These are phyloP conservation scores for Isichthys henryi DNA, from an alignment of 2,113 vertebrate genomes.

Conservation along the genomic window DNA sequence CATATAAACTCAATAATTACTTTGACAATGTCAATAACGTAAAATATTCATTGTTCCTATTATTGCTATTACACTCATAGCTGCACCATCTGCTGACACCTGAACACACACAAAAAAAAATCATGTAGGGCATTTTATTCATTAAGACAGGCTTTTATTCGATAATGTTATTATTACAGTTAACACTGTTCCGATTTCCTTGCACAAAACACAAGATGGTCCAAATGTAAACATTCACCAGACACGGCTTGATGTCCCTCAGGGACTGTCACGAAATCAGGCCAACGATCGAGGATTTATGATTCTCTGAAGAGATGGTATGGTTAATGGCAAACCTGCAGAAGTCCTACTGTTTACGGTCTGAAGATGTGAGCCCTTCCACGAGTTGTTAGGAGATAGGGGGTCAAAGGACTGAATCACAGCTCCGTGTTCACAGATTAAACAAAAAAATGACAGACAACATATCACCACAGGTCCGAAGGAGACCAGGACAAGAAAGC, in stretches of 20 bases:
- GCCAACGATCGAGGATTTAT: background rate
- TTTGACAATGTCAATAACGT: background rate
- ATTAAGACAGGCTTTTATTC: constrained; percentile 32
- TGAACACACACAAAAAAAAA: background rate
- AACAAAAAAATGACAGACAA: background rate
- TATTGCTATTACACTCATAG: background rate
- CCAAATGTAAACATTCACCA: constrained; percentile 24
- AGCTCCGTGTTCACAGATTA: background rate
- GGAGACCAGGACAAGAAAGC: background rate
- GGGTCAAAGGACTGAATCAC: background rate
- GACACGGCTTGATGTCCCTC: background rate
- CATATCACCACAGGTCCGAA: background rate
- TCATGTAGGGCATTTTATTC: background rate
- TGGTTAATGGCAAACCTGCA: background rate
- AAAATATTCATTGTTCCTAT: background rate
- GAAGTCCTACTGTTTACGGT: background rate
- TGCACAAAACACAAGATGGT: constrained; percentile 27
- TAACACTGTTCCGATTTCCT: constrained; percentile 29
- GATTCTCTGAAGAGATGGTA: background rate
- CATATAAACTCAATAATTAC: background rate
- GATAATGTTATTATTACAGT: constrained; percentile 22
- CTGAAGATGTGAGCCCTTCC: background rate
- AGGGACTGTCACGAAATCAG: background rate
- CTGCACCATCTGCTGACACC: background rate
- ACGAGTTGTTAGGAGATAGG: background rate